A percentile compares a stretch with the other conserved stretches of the same genome.
Evolutionary conservation across 2,113 vertebrate species (phyloP).

Genomic region (Carassius carassius): DNA sequence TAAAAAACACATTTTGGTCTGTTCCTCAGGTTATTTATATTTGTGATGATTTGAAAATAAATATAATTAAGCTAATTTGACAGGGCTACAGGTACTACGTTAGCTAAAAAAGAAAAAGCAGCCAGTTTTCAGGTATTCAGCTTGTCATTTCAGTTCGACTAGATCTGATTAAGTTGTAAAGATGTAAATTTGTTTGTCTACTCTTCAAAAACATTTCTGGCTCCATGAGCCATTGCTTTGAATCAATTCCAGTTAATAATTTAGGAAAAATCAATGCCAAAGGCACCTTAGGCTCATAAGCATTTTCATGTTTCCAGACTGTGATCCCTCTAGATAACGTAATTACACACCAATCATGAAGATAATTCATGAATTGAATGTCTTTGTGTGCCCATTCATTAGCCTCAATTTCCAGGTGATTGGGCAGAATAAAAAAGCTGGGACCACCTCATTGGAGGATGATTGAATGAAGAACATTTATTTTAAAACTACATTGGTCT

Average conservation of each 20-base stretch:
- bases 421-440: background rate
- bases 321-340: constrained; percentile 1
- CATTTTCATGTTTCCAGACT: background rate
- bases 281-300: constrained; percentile 12
- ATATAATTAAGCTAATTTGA: background rate
- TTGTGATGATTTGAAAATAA: background rate
- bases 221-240: background rate
- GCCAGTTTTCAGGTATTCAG: background rate
- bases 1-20: background rate
- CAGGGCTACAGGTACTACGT: background rate
- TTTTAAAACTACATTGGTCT: background rate
- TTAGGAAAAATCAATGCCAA: background rate
- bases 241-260: constrained; percentile 4
- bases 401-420: background rate
- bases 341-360: constrained; percentile 8
- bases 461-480: background rate
- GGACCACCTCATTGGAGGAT: background rate
- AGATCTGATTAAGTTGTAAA: background rate
- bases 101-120: background rate
- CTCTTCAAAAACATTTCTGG: background rate
- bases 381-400: background rate
- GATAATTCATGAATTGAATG: constrained; percentile 33
- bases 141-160: background rate
- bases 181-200: constrained; percentile 6
- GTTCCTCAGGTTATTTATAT: background rate